These are phyloP conservation scores for Zosterops lateralis DNA, from an alignment of 2,113 vertebrate genomes.

Conservation along the genomic window DNA sequence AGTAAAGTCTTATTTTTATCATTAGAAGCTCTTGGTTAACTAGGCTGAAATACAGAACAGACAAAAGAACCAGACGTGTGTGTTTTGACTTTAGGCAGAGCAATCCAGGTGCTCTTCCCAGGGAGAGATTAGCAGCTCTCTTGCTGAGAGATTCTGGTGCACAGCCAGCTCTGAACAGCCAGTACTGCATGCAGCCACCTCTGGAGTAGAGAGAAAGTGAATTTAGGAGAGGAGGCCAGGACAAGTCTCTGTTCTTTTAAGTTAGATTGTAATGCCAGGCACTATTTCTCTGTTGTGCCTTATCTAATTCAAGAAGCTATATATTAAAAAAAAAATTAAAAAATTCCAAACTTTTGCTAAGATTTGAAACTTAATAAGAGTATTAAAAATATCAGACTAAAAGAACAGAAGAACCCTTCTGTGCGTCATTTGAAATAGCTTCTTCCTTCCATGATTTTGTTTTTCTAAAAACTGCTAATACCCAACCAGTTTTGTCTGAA, in stretches of 20 bases:
- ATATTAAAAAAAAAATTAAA: neutral
- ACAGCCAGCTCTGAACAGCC: neutral
- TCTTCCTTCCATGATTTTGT: neutral
- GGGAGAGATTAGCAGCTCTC: neutral
- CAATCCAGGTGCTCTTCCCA: conserved; percentile 4
- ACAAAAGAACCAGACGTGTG: neutral
- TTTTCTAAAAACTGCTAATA: neutral
- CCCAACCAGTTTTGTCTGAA: neutral
- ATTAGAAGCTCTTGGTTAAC: conserved; percentile 1
- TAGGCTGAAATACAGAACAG: neutral
- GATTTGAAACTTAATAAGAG: neutral
- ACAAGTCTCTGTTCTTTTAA: neutral
- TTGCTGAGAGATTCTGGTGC: neutral
- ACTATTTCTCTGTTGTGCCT: neutral
- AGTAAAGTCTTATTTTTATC: neutral
- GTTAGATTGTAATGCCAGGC: neutral
- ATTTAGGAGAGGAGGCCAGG: neutral
- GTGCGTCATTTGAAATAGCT: neutral
- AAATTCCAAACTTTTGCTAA: neutral
- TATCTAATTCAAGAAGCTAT: neutral
- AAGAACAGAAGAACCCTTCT: neutral
- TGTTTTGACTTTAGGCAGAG: conserved; percentile 27
- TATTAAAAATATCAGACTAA: neutral
- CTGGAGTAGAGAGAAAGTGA: neutral
- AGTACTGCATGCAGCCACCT: neutral